Conservation (phyloP, 2,888 invertebrate genomes). For the Drosophila nr. fundita region DNA sequence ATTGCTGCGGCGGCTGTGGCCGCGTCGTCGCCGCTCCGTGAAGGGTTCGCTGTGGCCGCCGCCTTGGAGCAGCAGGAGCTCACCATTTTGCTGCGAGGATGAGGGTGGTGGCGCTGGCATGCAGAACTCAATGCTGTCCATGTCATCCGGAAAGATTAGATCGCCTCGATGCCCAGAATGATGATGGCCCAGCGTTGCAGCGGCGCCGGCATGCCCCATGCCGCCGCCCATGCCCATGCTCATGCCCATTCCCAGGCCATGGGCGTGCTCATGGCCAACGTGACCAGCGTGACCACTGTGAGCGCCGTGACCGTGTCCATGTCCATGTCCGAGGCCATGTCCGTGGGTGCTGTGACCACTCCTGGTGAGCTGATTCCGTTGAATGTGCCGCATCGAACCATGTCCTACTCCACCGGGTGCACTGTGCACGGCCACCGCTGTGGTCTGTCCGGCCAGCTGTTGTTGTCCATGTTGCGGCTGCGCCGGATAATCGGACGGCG, state of each 20-base stretch:
- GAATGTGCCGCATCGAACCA: conserved; percentile 54
- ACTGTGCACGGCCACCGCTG: conserved; percentile 60
- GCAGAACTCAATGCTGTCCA: conserved; percentile 84
- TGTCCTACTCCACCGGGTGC: conserved; percentile 38
- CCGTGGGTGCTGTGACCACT: conserved; percentile 23
- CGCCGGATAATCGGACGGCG: conserved; percentile 90
- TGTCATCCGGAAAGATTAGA: conserved; percentile 83
- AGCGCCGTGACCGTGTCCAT: conserved; percentile 2
- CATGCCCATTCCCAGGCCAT: conserved; percentile 30
- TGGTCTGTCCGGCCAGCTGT: conserved; percentile 43
- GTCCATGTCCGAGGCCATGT: neutral
- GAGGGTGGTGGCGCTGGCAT: conserved; percentile 78
- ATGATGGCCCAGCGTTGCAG: conserved; percentile 76
- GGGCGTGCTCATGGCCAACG: neutral
- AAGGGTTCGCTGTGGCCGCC: conserved; percentile 76
- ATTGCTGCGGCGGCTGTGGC: conserved; percentile 83
- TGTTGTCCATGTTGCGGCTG: conserved; percentile 77
- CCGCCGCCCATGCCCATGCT: conserved; percentile 40
- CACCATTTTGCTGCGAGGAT: conserved; percentile 76
- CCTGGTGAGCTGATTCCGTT: conserved; percentile 58
- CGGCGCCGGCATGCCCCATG: conserved; percentile 55
- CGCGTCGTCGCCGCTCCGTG: conserved; percentile 82
- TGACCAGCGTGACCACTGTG: neutral
- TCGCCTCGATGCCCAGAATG: conserved; percentile 72
- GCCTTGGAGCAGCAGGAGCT: conserved; percentile 71